Base-by-base conservation (phyloP, 2,113 vertebrate species). In the Cyprinodon tularosa region DNA sequence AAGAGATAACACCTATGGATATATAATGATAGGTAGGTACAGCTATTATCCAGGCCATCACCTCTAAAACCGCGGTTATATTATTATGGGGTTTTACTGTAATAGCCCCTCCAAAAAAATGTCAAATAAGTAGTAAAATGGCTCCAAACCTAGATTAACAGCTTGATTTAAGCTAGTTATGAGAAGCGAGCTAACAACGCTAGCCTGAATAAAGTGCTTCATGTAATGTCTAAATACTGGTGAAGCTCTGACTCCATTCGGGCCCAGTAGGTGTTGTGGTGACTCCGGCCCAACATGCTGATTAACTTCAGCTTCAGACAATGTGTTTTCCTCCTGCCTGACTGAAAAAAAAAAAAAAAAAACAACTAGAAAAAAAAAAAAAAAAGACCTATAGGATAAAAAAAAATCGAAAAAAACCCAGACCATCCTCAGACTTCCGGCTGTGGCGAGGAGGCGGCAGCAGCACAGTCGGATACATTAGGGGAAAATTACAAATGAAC, bases 341-440 rank as follows among this genome's bases (percentile, higher is more conserved):
- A 70, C 66, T 9, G 13, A 29, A 29, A 29, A 29, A 29, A 29
- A 29, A 29, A 29, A 29, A 1, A 29, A 4, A 39, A 62, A n/a
- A n/a, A n/a, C n/a, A n/a, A n/a, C n/a, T n/a, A n/a, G 90, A 62
- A 72, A 48, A 20, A 38, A 63, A 37, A 20, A 38, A 37, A 82
- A 82, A 84, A 87, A 91, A 91, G 90, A 90, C 89, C 70, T 72
- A 69, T 90, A 88, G 78, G 78, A 68, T 84, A 75, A 67, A 73
- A 61, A 82, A 83, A 87, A 86, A 79, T 80, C 84, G 83, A 87
- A 88, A 88, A 90, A 91, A 47, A 73, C 84, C 82, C 63, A 90
- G 89, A 86, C 88, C 82, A 85, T 89, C 85, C 80, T 86, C 78
- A 91, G 87, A 95, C 94, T 95, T 94, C 94, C 94, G 94, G 94